Percentiles rank a stretch among this genome's conserved stretches.
These are phyloP conservation scores for Channa maculata DNA, from an alignment of 2,113 vertebrate species.

Conservation along the genomic window DNA sequence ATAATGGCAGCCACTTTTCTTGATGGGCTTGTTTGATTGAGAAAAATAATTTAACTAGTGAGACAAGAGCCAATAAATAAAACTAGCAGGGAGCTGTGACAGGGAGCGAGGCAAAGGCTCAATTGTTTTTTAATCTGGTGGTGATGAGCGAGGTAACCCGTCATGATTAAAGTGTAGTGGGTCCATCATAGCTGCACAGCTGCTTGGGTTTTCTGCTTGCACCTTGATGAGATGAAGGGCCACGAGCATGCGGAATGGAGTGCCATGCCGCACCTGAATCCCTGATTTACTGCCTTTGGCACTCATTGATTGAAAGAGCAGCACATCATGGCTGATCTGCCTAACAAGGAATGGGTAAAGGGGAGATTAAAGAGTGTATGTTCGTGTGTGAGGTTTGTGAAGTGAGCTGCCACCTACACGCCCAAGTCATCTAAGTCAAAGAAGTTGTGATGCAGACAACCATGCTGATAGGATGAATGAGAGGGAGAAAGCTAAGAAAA, in stretches of 20 bases:
- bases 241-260: constrained; percentile 62
- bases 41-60: constrained; percentile 59
- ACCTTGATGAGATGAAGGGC: constrained; percentile 75
- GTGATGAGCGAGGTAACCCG: constrained; percentile 76
- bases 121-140: constrained; percentile 79
- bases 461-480: constrained; percentile 30
- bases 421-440: constrained; percentile 56
- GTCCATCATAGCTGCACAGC: constrained; percentile 39
- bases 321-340: constrained; percentile 70
- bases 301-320: constrained; percentile 77
- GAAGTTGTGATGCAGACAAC: constrained; percentile 48
- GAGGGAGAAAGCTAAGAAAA: constrained; percentile 7
- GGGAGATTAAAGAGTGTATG: constrained; percentile 61
- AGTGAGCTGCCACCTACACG: constrained; percentile 51
- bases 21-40: constrained; percentile 70
- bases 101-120: constrained; percentile 26
- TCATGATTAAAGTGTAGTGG: constrained; percentile 75
- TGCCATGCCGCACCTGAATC: constrained; percentile 69
- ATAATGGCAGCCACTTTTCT: constrained; percentile 54
- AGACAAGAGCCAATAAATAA: constrained; percentile 49
- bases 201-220: constrained; percentile 51
- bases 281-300: constrained; percentile 74
- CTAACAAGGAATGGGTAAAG: constrained; percentile 62
- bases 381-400: constrained; percentile 51
- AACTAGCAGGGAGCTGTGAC: constrained; percentile 27